A percentile compares a stretch with the other conserved stretches of the same genome.
Conservation (phyloP, 1,140 invertebrate genomes). For the Drosophila pseudoananassae region DNA sequence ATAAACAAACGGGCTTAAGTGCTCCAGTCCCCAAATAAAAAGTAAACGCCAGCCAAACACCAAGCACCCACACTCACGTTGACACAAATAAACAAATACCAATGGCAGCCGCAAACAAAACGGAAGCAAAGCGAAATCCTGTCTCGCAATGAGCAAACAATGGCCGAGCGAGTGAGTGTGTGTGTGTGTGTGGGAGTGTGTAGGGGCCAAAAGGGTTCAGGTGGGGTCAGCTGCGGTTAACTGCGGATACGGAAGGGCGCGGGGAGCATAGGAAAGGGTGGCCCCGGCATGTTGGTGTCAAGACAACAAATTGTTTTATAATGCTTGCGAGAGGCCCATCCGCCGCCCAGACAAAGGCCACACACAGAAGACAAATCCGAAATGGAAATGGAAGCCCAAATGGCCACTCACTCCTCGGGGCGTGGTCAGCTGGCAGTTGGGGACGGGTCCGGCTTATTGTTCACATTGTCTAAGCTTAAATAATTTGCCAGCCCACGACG, state of each 20-base stretch:
- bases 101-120: constrained; percentile 51
- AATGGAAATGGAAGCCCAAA: constrained; percentile 16
- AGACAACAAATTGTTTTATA: constrained; percentile 67
- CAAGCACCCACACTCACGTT: constrained; percentile 12
- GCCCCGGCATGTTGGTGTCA: constrained; percentile 48
- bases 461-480: constrained; percentile 55
- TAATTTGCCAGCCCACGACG: constrained; percentile 34
- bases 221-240: constrained; percentile 54
- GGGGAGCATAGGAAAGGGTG: not conserved
- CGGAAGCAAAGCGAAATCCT: constrained; percentile 57
- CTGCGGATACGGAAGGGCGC: not conserved
- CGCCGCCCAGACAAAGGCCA: constrained; percentile 39
- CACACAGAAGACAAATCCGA: constrained; percentile 36
- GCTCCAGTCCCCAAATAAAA: constrained; percentile 22
- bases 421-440: constrained; percentile 36
- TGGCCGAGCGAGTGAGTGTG: constrained; percentile 25
- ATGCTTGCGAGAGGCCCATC: constrained; percentile 32
- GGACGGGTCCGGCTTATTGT: constrained; percentile 36
- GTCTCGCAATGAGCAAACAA: constrained; percentile 59
- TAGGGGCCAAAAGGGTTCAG: constrained; percentile 48
- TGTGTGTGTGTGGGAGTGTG: not conserved
- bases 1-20: constrained; percentile 46
- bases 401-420: constrained; percentile 23
- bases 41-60: constrained; percentile 51
- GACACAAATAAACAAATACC: constrained; percentile 38